These are phyloP conservation scores for Peromyscus eremicus DNA, from an alignment of 2,797 vertebrate genomes.

Conservation along the genomic window DNA sequence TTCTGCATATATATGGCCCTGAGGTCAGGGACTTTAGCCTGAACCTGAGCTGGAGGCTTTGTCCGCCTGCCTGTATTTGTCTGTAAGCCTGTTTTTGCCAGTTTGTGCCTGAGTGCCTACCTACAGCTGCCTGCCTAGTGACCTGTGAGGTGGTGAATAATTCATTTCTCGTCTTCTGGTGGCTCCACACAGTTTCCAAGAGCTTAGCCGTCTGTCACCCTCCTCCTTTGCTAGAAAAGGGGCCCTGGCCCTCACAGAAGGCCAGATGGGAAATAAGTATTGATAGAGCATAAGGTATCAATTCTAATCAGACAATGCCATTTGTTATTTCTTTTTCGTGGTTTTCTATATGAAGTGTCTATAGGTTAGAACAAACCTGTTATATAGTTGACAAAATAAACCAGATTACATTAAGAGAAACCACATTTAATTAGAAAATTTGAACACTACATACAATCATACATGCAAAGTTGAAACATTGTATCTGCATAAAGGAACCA, in stretches of 20 bases:
- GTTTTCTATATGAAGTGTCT: conserved; percentile 1
- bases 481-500: neutral
- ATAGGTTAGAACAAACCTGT: neutral
- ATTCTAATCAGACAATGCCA: conserved; percentile 38
- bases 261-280: neutral
- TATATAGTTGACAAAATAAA: neutral
- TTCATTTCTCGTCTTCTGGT: neutral
- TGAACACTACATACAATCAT: neutral
- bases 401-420: neutral
- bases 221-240: neutral
- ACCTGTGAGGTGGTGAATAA: neutral
- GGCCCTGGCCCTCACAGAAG: neutral
- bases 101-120: neutral
- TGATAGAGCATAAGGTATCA: neutral
- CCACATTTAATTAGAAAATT: neutral
- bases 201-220: neutral
- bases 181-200: neutral
- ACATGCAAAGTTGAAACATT: neutral
- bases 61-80: neutral
- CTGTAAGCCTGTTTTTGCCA: neutral
- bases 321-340: conserved; percentile 55
- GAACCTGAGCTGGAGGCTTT: neutral
- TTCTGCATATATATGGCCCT: neutral
- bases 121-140: neutral
- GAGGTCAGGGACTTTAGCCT: neutral